Percentiles rank a stretch among this genome's conserved stretches.
phyloP scores from a whole-genome alignment of 2,113 vertebrate genomes.

The Bubo scandiacus region DNA sequence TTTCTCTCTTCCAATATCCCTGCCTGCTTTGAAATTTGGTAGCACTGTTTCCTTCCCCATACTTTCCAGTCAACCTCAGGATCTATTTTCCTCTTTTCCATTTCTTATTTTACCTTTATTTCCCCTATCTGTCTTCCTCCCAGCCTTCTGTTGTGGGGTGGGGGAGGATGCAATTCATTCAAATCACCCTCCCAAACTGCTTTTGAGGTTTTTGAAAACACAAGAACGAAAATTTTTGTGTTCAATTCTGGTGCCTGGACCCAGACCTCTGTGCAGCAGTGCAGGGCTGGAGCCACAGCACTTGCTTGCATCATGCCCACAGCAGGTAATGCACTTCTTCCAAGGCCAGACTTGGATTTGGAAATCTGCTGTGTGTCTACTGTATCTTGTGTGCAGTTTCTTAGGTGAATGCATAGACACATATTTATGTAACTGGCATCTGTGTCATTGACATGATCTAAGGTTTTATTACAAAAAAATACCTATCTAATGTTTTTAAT shows the following conservation, averaged over 20 bases:
- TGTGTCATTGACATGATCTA: too few relatives aligned
- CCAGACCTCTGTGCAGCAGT: neutral
- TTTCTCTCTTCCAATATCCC: neutral
- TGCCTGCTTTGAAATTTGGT: neutral
- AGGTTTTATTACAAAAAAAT: neutral
- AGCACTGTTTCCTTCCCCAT: neutral
- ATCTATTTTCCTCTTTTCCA: neutral
- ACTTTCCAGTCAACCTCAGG: neutral
- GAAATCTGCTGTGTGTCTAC: neutral
- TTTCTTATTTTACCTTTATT: neutral
- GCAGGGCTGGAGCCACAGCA: neutral
- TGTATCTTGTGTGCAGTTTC: neutral
- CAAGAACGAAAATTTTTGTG: neutral
- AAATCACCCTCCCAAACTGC: neutral
- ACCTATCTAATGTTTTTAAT: neutral
- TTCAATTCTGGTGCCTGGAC: neutral
- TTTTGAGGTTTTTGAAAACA: neutral
- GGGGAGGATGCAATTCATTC: neutral
- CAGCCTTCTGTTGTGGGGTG: neutral
- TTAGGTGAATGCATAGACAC: neutral
- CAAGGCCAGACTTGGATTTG: neutral
- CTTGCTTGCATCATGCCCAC: too few relatives aligned
- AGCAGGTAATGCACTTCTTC: fast-evolving
- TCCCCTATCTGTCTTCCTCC: neutral
- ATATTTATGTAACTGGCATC: neutral